Evolutionary conservation across 92 coral and sea anemone genomes (phyloP).

Genomic region (Paragorgia papillata): DNA sequence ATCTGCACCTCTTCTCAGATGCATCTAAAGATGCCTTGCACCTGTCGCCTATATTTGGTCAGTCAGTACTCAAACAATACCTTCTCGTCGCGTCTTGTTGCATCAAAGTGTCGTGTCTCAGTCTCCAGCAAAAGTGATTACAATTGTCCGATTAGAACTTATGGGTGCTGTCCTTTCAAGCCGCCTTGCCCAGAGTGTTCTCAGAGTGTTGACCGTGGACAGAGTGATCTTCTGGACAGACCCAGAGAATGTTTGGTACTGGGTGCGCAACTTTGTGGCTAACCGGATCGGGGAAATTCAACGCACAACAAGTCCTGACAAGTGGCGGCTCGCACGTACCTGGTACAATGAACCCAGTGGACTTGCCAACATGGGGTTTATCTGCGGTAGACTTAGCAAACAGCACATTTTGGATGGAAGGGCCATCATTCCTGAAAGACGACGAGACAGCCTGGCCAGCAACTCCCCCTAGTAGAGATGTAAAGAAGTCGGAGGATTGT

Average conservation of each 20-base stretch:
- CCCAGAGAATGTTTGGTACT: slow-evolving; percentile 57
- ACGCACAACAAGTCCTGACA: slow-evolving; percentile 41
- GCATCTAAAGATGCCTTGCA: slow-evolving; percentile 35
- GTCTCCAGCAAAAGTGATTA: slow-evolving; percentile 33
- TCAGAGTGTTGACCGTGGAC: slow-evolving; percentile 41
- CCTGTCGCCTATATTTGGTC: slow-evolving; percentile 43
- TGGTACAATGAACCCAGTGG: slow-evolving; percentile 29
- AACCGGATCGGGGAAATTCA: slow-evolving; percentile 58
- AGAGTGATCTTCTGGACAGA: slow-evolving; percentile 46
- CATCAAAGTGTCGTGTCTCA: slow-evolving; percentile 51
- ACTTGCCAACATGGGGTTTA: slow-evolving; percentile 44
- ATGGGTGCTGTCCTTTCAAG: slow-evolving; percentile 59
- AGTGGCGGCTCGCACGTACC: slow-evolving; percentile 44
- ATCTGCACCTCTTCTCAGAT: slow-evolving; percentile 30
- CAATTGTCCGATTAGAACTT: slow-evolving; percentile 27
- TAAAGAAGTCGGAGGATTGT: background rate
- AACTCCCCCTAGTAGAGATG: background rate
- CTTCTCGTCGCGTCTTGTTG: slow-evolving; percentile 41
- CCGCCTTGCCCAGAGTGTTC: slow-evolving; percentile 38
- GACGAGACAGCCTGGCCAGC: slow-evolving; percentile 57
- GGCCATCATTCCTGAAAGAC: slow-evolving; percentile 38
- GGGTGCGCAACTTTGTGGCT: slow-evolving; percentile 59
- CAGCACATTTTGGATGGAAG: slow-evolving; percentile 48
- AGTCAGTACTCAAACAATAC: slow-evolving; percentile 42
- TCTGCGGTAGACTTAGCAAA: slow-evolving; percentile 34